Base-by-base conservation (phyloP, 2,888 invertebrate genomes). In the Merodon equestris region DNA sequence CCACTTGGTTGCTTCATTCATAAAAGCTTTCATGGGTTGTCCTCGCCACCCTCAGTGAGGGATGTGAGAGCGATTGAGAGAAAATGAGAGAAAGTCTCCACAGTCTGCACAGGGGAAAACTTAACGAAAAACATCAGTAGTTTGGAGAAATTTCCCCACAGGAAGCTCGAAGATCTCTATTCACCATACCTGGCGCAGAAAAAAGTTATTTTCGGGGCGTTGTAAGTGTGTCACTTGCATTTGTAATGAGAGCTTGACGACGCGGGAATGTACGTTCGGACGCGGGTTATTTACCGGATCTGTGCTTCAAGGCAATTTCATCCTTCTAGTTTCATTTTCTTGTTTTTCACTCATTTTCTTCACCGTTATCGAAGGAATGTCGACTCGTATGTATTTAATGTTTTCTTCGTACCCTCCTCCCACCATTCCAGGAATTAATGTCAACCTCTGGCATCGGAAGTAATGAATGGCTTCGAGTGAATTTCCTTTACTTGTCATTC, bases 151-250 rank as follows among this genome's bases (percentile, higher is more conserved):
- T 4, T 34, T 19, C 13, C 19, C 40, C 19, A 27, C 17, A 9
- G 0, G 51, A 38, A 9, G 38, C 38, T 9, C 0, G 48, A 15
- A 36, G 48, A 57, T 73, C 47, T 64, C 15, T 57, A 58, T 42
- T 67, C 57, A 66, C 66, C 56, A 57, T 38, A 9, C 12, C 10
- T 15, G 19, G 1, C 14, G 10, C n/a, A 44, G 14, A 9, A 63
- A 27, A 27, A 57, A 72, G 77, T 67, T 67, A 19, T 15, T 63
- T 54, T 68, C 36, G 53, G 73, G 74, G 67, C 63, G 67, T 72
- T 63, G 67, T 73, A 77, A 73, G 61, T 77, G 38, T 73, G 77
- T 68, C 77, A 68, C 72, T 72, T 77, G 77, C 77, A 77, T 77
- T 77, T 54, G 42, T 77, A 73, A 77, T 73, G 72, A 77, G 67